Evolutionary conservation across 2,113 vertebrate species (phyloP).

Genomic region (Nannospalax galili): DNA sequence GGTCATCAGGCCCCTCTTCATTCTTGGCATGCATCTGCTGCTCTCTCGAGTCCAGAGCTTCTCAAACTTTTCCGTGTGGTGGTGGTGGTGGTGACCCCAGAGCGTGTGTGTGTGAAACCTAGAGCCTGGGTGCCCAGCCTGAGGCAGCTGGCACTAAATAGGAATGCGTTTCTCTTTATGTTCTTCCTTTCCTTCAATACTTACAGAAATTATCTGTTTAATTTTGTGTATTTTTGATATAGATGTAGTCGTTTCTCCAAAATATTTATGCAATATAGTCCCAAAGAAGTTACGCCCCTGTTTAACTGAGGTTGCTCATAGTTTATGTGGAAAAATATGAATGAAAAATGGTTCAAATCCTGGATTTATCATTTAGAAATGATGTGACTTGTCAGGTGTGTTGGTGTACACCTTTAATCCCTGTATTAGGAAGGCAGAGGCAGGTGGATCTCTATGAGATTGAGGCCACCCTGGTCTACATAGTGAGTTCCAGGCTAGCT

Average conservation of each 20-base stretch:
- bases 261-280: too few relatives aligned
- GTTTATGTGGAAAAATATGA: background rate
- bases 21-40: background rate
- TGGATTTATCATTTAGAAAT: background rate
- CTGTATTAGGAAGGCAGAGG: too few relatives aligned
- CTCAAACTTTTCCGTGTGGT: background rate
- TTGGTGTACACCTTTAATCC: too few relatives aligned
- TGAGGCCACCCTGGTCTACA: too few relatives aligned
- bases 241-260: background rate
- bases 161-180: background rate
- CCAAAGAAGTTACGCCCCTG: too few relatives aligned
- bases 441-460: too few relatives aligned
- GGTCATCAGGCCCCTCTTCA: background rate
- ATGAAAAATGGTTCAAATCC: background rate
- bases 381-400: too few relatives aligned
- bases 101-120: background rate
- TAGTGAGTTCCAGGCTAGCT: too few relatives aligned
- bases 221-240: background rate
- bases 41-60: constrained; percentile 23
- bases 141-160: background rate
- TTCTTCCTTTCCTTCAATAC: background rate
- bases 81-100: background rate
- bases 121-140: background rate
- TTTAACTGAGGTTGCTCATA: background rate
- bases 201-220: background rate